Percentiles rank a stretch among this genome's conserved stretches.
Conservation (phyloP, 2,888 invertebrate species). For the Yponomeuta malinellus region DNA sequence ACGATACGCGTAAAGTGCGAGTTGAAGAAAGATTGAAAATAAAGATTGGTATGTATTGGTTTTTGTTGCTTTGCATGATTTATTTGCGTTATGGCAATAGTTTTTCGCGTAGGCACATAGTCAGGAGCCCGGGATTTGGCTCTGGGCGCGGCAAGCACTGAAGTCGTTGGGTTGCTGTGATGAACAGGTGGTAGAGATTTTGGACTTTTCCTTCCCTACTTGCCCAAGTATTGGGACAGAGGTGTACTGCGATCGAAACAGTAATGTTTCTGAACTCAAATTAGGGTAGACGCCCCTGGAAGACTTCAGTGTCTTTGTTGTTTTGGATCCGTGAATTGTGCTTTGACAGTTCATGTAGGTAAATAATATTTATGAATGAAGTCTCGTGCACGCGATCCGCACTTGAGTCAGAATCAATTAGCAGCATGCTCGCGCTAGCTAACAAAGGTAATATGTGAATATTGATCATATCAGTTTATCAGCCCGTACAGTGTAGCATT, state of each 20-base stretch:
- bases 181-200: constrained; percentile 69
- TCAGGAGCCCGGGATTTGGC: not conserved
- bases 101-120: constrained; percentile 11
- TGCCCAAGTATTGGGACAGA: constrained; percentile 37
- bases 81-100: not conserved
- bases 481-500: not conserved
- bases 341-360: constrained; percentile 56
- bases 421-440: constrained; percentile 1
- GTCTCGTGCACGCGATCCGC: constrained; percentile 9
- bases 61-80: constrained; percentile 28
- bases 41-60: constrained; percentile 88
- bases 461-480: not conserved
- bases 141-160: constrained; percentile 33
- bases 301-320: constrained; percentile 44
- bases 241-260: not conserved
- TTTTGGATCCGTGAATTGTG: constrained; percentile 40
- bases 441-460: not conserved
- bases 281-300: not conserved
- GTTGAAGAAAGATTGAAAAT: constrained; percentile 95
- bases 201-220: constrained; percentile 35
- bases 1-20: constrained; percentile 92
- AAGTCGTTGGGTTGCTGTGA: constrained; percentile 45
- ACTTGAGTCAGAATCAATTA: constrained; percentile 14
- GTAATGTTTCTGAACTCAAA: not conserved
- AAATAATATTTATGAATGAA: constrained; percentile 64